Evolutionary conservation across 2,797 vertebrate genomes (phyloP), one percentile per base, ranked within the genome.

Genomic region (Epinephelus coioides): DNA sequence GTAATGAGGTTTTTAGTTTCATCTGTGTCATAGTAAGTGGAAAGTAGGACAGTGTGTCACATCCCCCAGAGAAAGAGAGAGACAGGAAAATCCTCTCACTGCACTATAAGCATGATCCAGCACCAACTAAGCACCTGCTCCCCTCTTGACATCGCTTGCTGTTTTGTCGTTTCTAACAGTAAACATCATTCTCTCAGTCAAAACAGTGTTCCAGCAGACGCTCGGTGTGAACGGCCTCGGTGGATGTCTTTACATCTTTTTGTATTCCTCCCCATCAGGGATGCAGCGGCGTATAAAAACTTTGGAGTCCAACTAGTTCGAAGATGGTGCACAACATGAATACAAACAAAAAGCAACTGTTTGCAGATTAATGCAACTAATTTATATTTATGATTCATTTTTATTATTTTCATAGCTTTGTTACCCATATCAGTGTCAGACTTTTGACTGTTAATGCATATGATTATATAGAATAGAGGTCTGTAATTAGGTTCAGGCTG

Each of bases 41-140:
- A 83, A 92, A 86, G 21, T 92, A 81, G 92, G 88, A 94, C 92
- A 94, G 81, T 89, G 86, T 92, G 89, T 89, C 87, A 87, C 65
- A 67, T 76, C 75, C 72, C 61, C 79, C 74, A 68, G 78, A 85
- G 85, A 67, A 51, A 73, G 50, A 14, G 63, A 69, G 27, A 81
- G 79, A 81, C 56, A 38, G 59, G 64, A 69, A 89, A 85, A 86
- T 88, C 81, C 81, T 82, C 73, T 82, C 75, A 55, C 50, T 76
- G 69, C 43, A 65, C 65, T 66, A 34, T 66, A 67, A 83, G 76
- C 63, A 64, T 57, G 74, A 89, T 86, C 78, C 78, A 81, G 64
- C 73, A 82, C 49, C 63, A 19, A 49, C 73, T 61, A 65, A 76
- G 69, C 73, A 66, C 55, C 76, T 69, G 61, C 57, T 81, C 66